Evolutionary conservation across 2,797 vertebrate species (phyloP), one percentile per base, ranked within the genome.

Genomic region (Eupleurogrammus muticus): DNA sequence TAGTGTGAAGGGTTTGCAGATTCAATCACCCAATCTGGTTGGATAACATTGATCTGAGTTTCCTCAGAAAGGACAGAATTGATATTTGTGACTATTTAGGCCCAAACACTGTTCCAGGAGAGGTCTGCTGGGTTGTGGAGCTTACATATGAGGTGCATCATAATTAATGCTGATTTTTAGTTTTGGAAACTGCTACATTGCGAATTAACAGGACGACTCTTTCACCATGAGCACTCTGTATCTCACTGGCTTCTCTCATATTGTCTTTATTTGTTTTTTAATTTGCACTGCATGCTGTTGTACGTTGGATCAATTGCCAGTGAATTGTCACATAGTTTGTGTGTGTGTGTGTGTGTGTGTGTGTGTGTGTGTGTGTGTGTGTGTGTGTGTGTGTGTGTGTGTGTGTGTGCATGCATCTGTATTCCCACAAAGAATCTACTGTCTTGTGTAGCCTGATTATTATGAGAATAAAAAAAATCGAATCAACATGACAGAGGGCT

Each of bases 51-150:
- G 56, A 75, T 72, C 23, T 32, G 13, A 66, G 40, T 11, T 9
- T n/a, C 32, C 60, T 85, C 53, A 57, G 47, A 62, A 35, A 60
- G 67, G 73, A 55, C 46, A 68, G 62, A 65, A 76, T 74, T 75
- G 60, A 79, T 78, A 83, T 73, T 77, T 77, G 82, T 69, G 46
- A 82, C 42, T 38, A n/a, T n/a, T n/a, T n/a, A 23, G 34, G 49
- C 66, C 76, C 75, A 44, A 74, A 48, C 34, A 21, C 52, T 56
- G 28, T 59, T 69, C 13, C 58, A 57, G 58, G 68, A 63, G 28
- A 46, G 20, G 49, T 49, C 38, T 52, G 62, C 73, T 32, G 42
- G 28, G 38, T 35, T 73, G 69, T 12, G 44, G 51, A 60, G n/a
- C 44, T 64, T 72, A 21, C 23, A 49, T 10, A 54, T 21, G 24